Conservation (phyloP, 2,113 vertebrate species). For the Antechinus stuartii region DNA sequence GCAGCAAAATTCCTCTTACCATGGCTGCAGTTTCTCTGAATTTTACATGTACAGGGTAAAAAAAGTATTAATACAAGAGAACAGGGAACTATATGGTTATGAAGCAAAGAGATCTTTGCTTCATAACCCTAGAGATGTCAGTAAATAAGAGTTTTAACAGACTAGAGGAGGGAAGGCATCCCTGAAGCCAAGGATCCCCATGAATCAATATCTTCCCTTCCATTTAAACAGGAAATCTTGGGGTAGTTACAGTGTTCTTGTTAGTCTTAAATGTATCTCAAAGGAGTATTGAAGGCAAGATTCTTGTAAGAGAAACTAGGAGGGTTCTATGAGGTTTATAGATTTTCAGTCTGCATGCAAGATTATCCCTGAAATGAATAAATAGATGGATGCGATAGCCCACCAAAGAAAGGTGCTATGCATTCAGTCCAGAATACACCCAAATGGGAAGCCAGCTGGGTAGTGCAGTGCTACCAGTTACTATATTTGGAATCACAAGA, state of each 20-base stretch:
- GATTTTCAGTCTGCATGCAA: constrained; percentile 33
- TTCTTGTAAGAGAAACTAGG: constrained; percentile 40
- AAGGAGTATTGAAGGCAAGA: constrained; percentile 44
- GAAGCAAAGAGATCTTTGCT: background rate
- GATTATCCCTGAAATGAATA: constrained; percentile 19
- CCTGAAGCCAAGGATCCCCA: constrained; percentile 50
- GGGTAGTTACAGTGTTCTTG: background rate
- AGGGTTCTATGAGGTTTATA: background rate
- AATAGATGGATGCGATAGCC: background rate
- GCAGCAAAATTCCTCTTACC: constrained; percentile 43
- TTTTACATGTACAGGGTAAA: constrained; percentile 16
- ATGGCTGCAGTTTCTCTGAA: constrained; percentile 33
- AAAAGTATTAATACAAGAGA: constrained; percentile 50
- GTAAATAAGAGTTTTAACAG: constrained; percentile 50
- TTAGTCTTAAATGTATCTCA: constrained; percentile 14
- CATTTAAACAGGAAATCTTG: constrained; percentile 51
- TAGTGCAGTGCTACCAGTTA: background rate
- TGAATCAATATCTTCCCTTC: constrained; percentile 25
- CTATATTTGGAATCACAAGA: background rate
- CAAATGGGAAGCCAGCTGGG: background rate
- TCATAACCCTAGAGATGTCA: background rate
- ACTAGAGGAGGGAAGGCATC: constrained; percentile 15
- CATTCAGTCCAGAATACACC: background rate
- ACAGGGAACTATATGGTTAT: constrained; percentile 36
- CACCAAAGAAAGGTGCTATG: background rate